Evolutionary conservation across 2,797 vertebrate species (phyloP).

Genomic region (Coccyzus lansbergi): DNA sequence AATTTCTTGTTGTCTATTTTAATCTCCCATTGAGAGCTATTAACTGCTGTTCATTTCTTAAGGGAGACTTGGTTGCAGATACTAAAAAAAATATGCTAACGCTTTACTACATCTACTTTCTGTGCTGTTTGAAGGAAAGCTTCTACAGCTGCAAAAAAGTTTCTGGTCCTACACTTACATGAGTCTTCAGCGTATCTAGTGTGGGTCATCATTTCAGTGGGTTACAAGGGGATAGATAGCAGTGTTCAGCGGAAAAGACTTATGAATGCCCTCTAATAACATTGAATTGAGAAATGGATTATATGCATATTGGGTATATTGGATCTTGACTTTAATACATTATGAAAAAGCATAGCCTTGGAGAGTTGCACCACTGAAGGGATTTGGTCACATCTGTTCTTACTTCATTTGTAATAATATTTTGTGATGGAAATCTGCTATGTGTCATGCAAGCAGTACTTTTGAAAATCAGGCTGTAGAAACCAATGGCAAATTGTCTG

Average conservation of each 20-base stretch:
- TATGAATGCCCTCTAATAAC: neutral
- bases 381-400: neutral
- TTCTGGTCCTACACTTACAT: rapidly evolving
- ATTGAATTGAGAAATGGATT: neutral
- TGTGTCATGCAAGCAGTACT: neutral
- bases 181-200: neutral
- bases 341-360: neutral
- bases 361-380: neutral
- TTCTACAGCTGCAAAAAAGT: neutral
- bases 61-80: neutral
- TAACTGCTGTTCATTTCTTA: neutral
- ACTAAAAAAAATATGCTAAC: neutral
- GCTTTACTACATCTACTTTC: rapidly evolving
- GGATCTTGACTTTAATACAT: rapidly evolving
- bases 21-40: neutral
- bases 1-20: neutral
- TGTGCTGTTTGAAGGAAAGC: neutral
- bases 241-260: neutral
- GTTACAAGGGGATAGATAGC: neutral
- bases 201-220: neutral
- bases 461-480: neutral
- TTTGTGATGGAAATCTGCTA: neutral
- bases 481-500: neutral
- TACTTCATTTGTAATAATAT: neutral
- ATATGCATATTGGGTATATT: too few species aligned